Evolutionary conservation across 2,888 invertebrate species (phyloP).

Genomic region (Latrodectus elegans): DNA sequence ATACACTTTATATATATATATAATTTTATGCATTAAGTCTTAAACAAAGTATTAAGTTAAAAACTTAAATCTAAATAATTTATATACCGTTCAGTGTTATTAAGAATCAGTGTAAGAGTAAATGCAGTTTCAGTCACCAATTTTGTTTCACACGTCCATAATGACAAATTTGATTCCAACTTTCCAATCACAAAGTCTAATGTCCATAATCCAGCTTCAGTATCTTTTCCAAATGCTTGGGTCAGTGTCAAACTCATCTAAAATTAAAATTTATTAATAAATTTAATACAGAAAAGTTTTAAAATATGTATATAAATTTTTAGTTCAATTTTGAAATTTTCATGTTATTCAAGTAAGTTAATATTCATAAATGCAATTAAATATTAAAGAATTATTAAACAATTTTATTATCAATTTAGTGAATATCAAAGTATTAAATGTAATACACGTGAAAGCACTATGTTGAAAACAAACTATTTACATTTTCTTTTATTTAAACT

Average conservation of each 20-base stretch:
- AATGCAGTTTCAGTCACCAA: constrained; percentile 81
- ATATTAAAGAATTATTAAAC: too few relatives aligned
- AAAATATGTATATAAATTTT: too few relatives aligned
- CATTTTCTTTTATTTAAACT: too few relatives aligned
- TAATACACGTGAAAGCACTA: too few relatives aligned
- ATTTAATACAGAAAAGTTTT: too few relatives aligned
- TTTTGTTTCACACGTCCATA: constrained; percentile 80
- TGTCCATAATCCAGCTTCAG: constrained; percentile 81
- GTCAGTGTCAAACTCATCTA: constrained; percentile 80
- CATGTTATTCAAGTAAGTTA: too few relatives aligned
- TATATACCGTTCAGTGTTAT: constrained; percentile 62
- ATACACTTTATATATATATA: not conserved
- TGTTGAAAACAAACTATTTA: too few relatives aligned
- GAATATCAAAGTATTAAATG: too few relatives aligned
- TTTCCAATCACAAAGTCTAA: constrained; percentile 81
- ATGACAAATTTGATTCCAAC: constrained; percentile 80
- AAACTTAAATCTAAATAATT: not conserved
- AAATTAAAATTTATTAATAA: constrained; percentile 34
- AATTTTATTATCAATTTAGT: too few relatives aligned
- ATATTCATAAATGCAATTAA: too few relatives aligned
- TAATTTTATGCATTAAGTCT: not conserved
- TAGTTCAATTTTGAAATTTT: too few relatives aligned
- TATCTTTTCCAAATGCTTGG: constrained; percentile 81
- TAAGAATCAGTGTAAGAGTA: constrained; percentile 76
- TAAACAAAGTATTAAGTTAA: not conserved